phyloP scores from a whole-genome alignment of 35 echinoderm and acorn worm species.

The Ptychodera flava region DNA sequence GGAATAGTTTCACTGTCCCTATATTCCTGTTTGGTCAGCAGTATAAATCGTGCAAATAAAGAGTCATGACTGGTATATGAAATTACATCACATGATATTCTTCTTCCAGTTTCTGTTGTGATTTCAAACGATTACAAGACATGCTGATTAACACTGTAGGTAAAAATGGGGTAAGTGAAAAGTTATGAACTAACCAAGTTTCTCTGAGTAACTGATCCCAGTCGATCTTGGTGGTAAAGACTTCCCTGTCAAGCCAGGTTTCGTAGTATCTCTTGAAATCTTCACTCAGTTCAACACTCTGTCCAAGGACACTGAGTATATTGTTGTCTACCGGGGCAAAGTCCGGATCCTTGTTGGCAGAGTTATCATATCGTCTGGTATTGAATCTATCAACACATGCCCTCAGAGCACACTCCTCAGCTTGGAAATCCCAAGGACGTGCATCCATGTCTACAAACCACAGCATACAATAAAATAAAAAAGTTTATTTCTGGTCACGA shows the following conservation, averaged over 20 bases:
- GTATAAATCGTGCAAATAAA: too few species aligned
- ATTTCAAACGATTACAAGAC: too few species aligned
- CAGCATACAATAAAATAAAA: too few species aligned
- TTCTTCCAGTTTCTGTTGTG: too few species aligned
- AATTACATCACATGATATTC: too few species aligned
- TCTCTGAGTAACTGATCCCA: constrained; percentile 94
- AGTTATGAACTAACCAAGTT: constrained; percentile 14
- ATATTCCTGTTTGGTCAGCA: too few species aligned
- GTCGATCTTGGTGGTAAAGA: constrained; percentile 95
- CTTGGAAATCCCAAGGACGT: constrained; percentile 97
- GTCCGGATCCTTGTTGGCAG: constrained; percentile 50
- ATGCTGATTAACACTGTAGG: too few species aligned
- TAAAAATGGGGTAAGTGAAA: too few species aligned
- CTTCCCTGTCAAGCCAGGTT: constrained; percentile 93
- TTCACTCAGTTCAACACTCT: constrained; percentile 84
- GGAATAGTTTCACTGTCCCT: too few species aligned
- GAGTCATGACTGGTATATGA: too few species aligned
- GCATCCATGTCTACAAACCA: constrained; percentile 97
- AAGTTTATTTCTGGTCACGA: too few species aligned
- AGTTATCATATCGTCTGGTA: constrained; percentile 77
- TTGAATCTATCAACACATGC: constrained; percentile 96
- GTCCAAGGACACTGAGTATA: constrained; percentile 83
- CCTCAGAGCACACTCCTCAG: constrained; percentile 93
- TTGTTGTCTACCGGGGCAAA: constrained; percentile 87
- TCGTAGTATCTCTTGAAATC: constrained; percentile 96